Evolutionary conservation across 30 jellyfish, hydroid and myxozoan species (phyloP), one percentile per base, ranked within the genome.

Genomic region (Hydractinia symbiolongicarpus): DNA sequence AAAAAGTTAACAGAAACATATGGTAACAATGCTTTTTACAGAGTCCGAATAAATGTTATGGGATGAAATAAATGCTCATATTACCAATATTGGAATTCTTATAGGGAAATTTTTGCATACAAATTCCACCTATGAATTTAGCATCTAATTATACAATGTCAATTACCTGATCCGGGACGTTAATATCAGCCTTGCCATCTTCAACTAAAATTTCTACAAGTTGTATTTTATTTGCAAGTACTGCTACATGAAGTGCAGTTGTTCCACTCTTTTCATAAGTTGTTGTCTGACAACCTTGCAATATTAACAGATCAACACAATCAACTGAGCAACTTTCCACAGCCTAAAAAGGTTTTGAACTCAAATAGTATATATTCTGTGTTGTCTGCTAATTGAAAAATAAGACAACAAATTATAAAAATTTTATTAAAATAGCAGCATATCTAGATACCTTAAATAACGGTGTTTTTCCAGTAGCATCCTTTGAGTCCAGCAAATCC

Each of bases 201-300:
- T 30, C 44, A 7, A 64, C 74, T n/a, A 64, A 51, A 1, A 64
- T 13, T 64, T 64, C 74, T 1, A 64, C 40, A 6, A 64, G 40
- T 13, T 64, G 74, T 7, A 64, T 44, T 51, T 64, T 7, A 1
- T 64, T 44, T 64, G 74, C 74, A 9, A 64, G 74, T 2, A 13
- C 74, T n/a, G 74, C 74, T 6, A 64, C 74, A 64, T 64, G 74
- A 7, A 64, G 17, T 13, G 74, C 52, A 6, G 74, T 64, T 7
- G 74, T 64, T 7, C 74, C 74, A 7, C 52, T 64, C 40, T 64
- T 64, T 7, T 64, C 74, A 64, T 64, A 64, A 64, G 52, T 6
- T 64, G 74, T 64, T 64, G 74, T 1, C 19, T 64, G 19, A 13
- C 74, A 64, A 64, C 74, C 74, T 7, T n/a, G 40, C 9, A 51